Conservation (phyloP, 2,113 vertebrate genomes). For the Nothobranchius kuhntae region DNA sequence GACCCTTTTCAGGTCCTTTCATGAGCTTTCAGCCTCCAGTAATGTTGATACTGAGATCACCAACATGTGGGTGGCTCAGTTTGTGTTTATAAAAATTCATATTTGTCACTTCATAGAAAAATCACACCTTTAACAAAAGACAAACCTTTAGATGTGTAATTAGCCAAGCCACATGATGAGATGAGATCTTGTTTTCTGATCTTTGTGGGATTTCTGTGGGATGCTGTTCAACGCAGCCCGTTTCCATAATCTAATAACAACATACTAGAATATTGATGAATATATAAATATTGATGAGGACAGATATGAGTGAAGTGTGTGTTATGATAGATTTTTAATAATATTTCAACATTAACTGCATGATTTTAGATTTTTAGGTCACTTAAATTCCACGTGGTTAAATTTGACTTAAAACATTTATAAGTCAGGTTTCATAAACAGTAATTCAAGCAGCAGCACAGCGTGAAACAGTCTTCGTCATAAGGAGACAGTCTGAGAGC, state of each 20-base stretch:
- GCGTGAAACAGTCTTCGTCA: conserved; percentile 6
- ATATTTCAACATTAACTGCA: conserved; percentile 2
- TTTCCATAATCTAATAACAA: conserved; percentile 1
- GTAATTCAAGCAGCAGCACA: background rate
- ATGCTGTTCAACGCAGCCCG: background rate
- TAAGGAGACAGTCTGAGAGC: conserved; percentile 15
- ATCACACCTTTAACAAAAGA: background rate
- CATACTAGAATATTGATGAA: conserved; percentile 35
- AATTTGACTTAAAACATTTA: conserved; percentile 26
- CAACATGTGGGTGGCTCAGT: no score
- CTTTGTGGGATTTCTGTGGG: background rate
- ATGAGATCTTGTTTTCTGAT: background rate
- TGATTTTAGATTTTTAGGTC: background rate
- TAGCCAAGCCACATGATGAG: background rate
- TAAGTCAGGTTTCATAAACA: conserved; percentile 4
- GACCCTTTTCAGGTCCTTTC: conserved; percentile 9
- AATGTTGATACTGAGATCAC: background rate
- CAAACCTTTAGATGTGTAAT: background rate
- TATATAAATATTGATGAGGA: conserved; percentile 49
- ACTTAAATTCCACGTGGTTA: background rate
- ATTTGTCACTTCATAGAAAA: no score
- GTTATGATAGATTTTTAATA: background rate
- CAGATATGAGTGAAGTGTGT: conserved; percentile 4
- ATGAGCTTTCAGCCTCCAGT: conserved; percentile 1
- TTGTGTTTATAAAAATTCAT: no score